Percentiles rank a stretch among this genome's conserved stretches.
Conservation (phyloP, 2,113 vertebrate genomes). For the Setophaga kirtlandii region DNA sequence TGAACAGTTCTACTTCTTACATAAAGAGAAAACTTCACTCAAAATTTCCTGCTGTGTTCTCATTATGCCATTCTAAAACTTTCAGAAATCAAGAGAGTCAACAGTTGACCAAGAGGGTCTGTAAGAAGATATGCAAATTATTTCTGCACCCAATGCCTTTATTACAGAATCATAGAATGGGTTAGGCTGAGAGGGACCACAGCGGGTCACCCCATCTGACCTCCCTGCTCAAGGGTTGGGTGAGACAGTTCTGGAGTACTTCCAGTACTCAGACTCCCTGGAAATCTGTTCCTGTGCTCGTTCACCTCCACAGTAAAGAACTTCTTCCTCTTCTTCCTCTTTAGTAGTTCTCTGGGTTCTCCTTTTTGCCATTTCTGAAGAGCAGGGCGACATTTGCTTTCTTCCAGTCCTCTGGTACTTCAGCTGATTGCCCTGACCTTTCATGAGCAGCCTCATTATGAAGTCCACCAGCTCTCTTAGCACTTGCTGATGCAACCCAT, state of each 20-base stretch:
- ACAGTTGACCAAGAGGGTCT: not conserved
- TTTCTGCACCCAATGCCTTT: not conserved
- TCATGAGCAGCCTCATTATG: not conserved
- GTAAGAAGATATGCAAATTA: not conserved
- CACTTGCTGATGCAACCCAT: not conserved
- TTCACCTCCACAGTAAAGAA: not conserved
- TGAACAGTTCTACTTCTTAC: not conserved
- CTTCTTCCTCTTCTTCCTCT: not conserved
- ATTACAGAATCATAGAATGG: accelerated
- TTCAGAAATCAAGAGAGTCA: not conserved
- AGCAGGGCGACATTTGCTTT: not conserved
- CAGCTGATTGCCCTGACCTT: not conserved
- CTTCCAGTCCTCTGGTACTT: not conserved
- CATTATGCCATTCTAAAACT: not conserved
- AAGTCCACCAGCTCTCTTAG: not conserved
- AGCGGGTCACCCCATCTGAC: not conserved
- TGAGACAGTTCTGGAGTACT: not conserved
- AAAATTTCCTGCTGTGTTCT: not conserved
- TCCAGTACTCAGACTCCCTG: not conserved
- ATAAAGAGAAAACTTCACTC: not conserved
- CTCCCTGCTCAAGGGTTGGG: too few relatives aligned
- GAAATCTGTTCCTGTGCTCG: accelerated
- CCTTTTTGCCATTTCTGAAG: not conserved
- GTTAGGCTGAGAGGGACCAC: not conserved
- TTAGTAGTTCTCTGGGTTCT: not conserved